A percentile compares a stretch with the other conserved stretches of the same genome.
Evolutionary conservation across 1,140 invertebrate species (phyloP).

Genomic region (Dysdera silvatica): DNA sequence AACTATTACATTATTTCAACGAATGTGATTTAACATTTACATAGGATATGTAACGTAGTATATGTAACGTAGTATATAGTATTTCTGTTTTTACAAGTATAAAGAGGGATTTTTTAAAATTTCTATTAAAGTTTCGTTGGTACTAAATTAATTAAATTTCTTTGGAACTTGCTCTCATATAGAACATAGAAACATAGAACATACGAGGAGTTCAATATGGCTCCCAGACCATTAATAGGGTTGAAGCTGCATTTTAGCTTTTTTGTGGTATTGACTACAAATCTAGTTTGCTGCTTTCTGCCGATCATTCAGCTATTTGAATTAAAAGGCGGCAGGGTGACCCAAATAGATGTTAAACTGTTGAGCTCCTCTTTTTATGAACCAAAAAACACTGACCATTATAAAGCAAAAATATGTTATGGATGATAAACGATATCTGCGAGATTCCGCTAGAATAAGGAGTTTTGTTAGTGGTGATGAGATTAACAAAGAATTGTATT

Average conservation of each 20-base stretch:
- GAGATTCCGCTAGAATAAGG: slow-evolving; percentile 28
- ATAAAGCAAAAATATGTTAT: slow-evolving; percentile 25
- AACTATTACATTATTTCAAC: too few species aligned
- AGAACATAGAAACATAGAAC: slow-evolving; percentile 32
- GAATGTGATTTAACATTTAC: too few species aligned
- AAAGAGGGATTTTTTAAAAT: too few species aligned
- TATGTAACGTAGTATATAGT: too few species aligned
- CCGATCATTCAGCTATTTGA: neutral
- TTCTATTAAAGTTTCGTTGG: too few species aligned
- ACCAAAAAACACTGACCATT: slow-evolving; percentile 26
- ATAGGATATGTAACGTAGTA: too few species aligned
- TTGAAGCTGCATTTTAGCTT: slow-evolving; percentile 20
- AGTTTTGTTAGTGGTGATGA: too few species aligned
- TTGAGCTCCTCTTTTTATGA: slow-evolving; percentile 27
- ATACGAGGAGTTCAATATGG: slow-evolving; percentile 32
- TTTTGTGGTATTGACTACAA: neutral
- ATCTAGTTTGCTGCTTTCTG: neutral
- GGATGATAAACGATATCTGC: slow-evolving; percentile 22
- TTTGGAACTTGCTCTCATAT: too few species aligned
- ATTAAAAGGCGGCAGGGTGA: slow-evolving; percentile 24
- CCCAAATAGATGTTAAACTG: slow-evolving; percentile 20
- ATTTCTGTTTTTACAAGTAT: too few species aligned
- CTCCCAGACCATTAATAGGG: slow-evolving; percentile 25
- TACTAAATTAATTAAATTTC: too few species aligned
- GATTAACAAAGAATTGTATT: too few species aligned